Percentiles rank a stretch among this genome's conserved stretches.
phyloP scores from a whole-genome alignment of 92 coral and sea anemone genomes.

The Plumapathes pennacea region DNA sequence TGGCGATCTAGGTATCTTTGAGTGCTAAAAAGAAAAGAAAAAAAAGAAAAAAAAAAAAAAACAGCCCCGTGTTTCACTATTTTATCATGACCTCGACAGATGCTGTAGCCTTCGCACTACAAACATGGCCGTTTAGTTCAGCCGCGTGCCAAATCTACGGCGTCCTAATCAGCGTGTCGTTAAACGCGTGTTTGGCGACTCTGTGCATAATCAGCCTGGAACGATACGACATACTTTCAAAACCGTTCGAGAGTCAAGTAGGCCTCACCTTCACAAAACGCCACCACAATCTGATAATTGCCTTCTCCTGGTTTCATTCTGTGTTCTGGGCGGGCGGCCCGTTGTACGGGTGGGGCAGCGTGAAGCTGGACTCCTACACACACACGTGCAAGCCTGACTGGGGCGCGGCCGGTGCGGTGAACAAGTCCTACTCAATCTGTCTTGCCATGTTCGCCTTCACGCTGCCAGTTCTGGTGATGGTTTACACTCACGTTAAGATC shows the following conservation, averaged over 20 bases:
- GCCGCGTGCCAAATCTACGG: conserved; percentile 24
- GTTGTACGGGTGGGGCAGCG: conserved; percentile 17
- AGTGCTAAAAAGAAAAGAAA: too few species aligned
- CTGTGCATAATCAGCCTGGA: conserved; percentile 25
- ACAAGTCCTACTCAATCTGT: conserved; percentile 18
- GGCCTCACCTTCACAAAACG: conserved; percentile 20
- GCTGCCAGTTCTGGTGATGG: conserved; percentile 15
- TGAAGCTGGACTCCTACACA: conserved; percentile 11
- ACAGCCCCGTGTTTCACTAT: too few species aligned
- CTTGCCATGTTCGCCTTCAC: conserved; percentile 23
- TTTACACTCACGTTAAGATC: conserved; percentile 17
- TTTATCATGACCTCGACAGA: too few species aligned
- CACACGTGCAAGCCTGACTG: conserved; percentile 44
- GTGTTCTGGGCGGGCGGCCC: conserved; percentile 44
- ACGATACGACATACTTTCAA: conserved; percentile 19
- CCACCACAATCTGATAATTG: conserved; percentile 19
- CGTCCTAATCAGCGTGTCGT: conserved; percentile 14
- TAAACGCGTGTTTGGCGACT: conserved; percentile 19
- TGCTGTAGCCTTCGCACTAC: conserved; percentile 8
- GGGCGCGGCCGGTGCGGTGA: conserved; percentile 22
- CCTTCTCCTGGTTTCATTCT: conserved; percentile 18
- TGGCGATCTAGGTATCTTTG: too few species aligned
- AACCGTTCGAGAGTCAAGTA: conserved; percentile 15
- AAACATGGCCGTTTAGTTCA: conserved; percentile 19
- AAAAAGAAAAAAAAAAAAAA: too few species aligned